Evolutionary conservation across 2,888 invertebrate species (phyloP).

Genomic region (Dromius quadrimaculatus): DNA sequence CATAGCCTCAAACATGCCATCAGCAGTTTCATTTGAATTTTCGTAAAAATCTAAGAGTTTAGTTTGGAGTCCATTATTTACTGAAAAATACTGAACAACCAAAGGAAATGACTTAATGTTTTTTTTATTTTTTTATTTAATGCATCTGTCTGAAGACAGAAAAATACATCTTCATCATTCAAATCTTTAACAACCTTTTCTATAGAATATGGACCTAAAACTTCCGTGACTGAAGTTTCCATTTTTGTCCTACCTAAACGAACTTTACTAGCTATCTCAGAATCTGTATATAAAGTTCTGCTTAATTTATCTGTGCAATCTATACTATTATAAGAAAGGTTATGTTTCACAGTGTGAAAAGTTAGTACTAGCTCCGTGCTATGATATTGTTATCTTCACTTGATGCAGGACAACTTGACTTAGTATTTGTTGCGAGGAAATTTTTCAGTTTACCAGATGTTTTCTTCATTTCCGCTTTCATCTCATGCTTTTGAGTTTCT

Average conservation of each 20-base stretch:
- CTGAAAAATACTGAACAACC: neutral
- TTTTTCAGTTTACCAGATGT: too few relatives aligned
- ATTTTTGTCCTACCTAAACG: slow-evolving; percentile 7
- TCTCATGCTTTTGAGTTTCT: too few relatives aligned
- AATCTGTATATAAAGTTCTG: neutral
- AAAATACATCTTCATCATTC: neutral
- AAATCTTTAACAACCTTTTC: slow-evolving; percentile 3
- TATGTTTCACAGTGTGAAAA: too few relatives aligned
- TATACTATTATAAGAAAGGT: neutral
- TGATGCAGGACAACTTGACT: too few relatives aligned
- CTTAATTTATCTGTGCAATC: slow-evolving; percentile 7
- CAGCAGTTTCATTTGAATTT: neutral
- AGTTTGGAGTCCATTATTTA: neutral
- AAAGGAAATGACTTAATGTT: neutral
- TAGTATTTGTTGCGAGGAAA: too few relatives aligned
- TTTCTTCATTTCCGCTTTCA: too few relatives aligned
- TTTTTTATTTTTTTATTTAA: neutral
- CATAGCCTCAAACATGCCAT: neutral
- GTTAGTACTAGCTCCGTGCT: too few relatives aligned
- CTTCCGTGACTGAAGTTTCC: neutral
- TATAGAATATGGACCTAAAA: neutral
- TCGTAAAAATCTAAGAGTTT: slow-evolving; percentile 1
- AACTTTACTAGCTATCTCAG: neutral
- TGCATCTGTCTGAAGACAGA: slow-evolving; percentile 1
- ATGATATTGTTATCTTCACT: too few relatives aligned